Conservation (phyloP, 2,888 invertebrate genomes). For the Mesorhabditis belari region DNA sequence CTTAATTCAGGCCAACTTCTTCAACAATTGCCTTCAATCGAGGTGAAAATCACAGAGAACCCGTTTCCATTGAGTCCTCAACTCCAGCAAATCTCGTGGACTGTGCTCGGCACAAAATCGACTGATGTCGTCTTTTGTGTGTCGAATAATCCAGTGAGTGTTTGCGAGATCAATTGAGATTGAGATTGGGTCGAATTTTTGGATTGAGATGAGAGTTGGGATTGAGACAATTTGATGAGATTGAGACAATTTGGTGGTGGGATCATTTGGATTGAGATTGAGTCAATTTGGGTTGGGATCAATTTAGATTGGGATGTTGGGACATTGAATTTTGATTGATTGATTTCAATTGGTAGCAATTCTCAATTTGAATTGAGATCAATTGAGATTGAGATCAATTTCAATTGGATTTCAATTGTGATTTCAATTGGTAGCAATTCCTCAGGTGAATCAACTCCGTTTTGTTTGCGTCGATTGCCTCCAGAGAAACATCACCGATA, state of each 20-base stretch:
- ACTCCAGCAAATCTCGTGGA: constrained; percentile 47
- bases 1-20: constrained; percentile 19
- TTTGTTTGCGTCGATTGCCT: constrained; percentile 49
- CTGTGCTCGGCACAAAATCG: constrained; percentile 42
- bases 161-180: too few species aligned
- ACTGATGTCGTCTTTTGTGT: constrained; percentile 33
- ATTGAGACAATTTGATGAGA: too few species aligned
- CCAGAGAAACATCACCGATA: constrained; percentile 50
- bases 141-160: neutral
- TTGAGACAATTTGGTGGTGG: neutral
- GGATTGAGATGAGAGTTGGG: neutral
- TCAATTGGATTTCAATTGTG: constrained; percentile 32
- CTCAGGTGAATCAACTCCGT: constrained; percentile 48
- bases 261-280: too few species aligned
- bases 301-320: too few species aligned
- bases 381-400: too few species aligned
- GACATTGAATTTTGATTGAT: too few species aligned
- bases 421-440: too few species aligned
- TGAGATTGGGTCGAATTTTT: too few species aligned
- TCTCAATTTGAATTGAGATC: too few species aligned
- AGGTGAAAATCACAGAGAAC: constrained; percentile 49
- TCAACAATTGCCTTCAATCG: constrained; percentile 16
- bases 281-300: too few species aligned
- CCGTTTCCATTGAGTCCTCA: constrained; percentile 49
- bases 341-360: too few species aligned